These are phyloP conservation scores for Tachina lurida DNA, from an alignment of 2,888 invertebrate species.

Conservation along the genomic window DNA sequence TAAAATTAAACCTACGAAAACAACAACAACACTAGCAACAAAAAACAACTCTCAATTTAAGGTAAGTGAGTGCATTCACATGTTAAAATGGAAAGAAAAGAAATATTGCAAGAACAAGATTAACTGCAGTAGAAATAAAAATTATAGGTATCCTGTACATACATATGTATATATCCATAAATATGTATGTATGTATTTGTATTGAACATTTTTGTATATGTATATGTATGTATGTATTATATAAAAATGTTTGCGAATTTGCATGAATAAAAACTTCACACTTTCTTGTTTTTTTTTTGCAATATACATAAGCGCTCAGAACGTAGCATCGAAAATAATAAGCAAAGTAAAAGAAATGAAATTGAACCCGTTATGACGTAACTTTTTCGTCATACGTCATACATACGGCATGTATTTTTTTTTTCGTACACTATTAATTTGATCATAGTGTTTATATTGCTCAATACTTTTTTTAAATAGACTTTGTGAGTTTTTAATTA, in stretches of 20 bases:
- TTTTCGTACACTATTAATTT: background rate
- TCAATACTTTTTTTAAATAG: too few relatives aligned
- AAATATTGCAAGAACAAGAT: conserved; percentile 39
- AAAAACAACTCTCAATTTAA: conserved; percentile 52
- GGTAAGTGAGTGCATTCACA: conserved; percentile 61
- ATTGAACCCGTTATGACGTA: conserved; percentile 48
- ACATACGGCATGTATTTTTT: background rate
- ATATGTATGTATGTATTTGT: background rate
- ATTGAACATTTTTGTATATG: background rate
- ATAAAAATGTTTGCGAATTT: conserved; percentile 14
- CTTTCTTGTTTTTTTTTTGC: background rate
- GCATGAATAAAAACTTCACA: background rate
- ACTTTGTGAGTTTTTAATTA: too few relatives aligned
- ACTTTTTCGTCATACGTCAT: conserved; percentile 28
- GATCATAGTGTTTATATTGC: background rate
- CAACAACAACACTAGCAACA: conserved; percentile 56
- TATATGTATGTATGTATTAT: background rate
- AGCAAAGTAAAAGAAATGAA: conserved; percentile 1
- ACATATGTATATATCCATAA: background rate
- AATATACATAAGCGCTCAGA: conserved; percentile 10
- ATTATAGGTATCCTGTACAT: background rate
- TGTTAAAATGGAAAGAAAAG: conserved; percentile 42
- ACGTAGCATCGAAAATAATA: conserved; percentile 14
- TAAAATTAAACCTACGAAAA: conserved; percentile 61
- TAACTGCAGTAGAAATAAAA: conserved; percentile 48